Conservation (phyloP, 1,140 invertebrate species). For the Neodiprion virginianus region DNA sequence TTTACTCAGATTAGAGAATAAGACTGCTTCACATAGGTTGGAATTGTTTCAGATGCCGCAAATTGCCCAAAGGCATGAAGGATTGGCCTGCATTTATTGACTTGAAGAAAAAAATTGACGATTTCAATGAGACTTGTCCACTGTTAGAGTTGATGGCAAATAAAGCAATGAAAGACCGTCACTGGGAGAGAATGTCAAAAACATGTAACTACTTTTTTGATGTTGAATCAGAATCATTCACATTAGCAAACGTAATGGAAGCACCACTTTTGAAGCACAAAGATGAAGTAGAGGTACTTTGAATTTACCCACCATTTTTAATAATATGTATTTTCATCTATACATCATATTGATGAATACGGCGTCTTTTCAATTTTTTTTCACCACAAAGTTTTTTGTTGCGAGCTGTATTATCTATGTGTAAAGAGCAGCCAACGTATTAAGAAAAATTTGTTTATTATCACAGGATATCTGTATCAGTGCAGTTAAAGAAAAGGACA, state of each 20-base stretch:
- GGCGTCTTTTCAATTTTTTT: neutral
- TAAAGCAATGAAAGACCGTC: slow-evolving; percentile 87
- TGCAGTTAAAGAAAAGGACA: slow-evolving; percentile 89
- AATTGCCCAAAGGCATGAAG: slow-evolving; percentile 83
- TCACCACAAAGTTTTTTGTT: neutral
- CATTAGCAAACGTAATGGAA: slow-evolving; percentile 81
- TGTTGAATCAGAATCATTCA: slow-evolving; percentile 80
- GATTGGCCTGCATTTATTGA: slow-evolving; percentile 89
- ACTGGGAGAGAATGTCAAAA: slow-evolving; percentile 82
- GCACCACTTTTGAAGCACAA: slow-evolving; percentile 83
- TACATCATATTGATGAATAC: slow-evolving; percentile 11
- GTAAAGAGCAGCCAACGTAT: neutral
- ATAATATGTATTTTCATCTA: slow-evolving; percentile 16
- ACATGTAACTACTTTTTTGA: slow-evolving; percentile 78
- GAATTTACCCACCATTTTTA: neutral
- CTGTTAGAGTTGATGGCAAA: slow-evolving; percentile 89
- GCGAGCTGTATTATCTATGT: neutral
- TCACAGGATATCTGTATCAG: slow-evolving; percentile 86
- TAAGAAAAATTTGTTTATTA: slow-evolving; percentile 1
- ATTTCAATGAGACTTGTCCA: slow-evolving; percentile 89
- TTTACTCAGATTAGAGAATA: neutral
- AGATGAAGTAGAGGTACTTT: slow-evolving; percentile 84
- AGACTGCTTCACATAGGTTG: neutral
- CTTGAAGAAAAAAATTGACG: slow-evolving; percentile 87
- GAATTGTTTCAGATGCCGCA: slow-evolving; percentile 68